Conservation (phyloP, 2,888 invertebrate genomes). For the Laspeyria flexula region DNA sequence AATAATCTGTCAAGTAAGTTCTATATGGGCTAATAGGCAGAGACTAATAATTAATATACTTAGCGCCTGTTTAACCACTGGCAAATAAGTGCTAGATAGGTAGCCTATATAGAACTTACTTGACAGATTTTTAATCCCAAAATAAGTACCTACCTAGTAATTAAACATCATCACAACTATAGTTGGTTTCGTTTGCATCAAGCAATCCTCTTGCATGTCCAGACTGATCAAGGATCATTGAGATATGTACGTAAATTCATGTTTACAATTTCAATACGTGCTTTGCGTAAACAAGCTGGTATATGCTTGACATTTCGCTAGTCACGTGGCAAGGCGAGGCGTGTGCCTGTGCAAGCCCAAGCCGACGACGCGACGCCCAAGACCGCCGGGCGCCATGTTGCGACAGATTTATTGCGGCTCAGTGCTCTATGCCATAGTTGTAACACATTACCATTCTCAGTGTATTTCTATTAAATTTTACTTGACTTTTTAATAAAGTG, state of each 20-base stretch:
- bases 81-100: too few relatives aligned
- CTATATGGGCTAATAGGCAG: too few relatives aligned
- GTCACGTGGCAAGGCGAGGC: constrained; percentile 39
- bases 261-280: constrained; percentile 26
- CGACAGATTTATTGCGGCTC: constrained; percentile 58
- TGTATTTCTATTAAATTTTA: not conserved
- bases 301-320: constrained; percentile 36
- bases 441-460: not conserved
- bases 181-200: not conserved
- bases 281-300: constrained; percentile 24
- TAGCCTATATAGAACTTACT: too few relatives aligned
- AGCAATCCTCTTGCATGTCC: not conserved
- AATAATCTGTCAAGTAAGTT: too few relatives aligned
- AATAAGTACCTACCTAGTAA: too few relatives aligned
- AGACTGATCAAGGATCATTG: not conserved
- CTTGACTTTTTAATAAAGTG: not conserved
- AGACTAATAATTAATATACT: too few relatives aligned
- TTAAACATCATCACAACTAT: too few relatives aligned
- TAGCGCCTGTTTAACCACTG: too few relatives aligned
- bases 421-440: constrained; percentile 9
- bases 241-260: not conserved
- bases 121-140: too few relatives aligned
- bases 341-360: too few relatives aligned
- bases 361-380: constrained; percentile 44
- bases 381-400: constrained; percentile 68